phyloP scores from a whole-genome alignment of 2,888 invertebrate genomes.

The Vanessa cardui region DNA sequence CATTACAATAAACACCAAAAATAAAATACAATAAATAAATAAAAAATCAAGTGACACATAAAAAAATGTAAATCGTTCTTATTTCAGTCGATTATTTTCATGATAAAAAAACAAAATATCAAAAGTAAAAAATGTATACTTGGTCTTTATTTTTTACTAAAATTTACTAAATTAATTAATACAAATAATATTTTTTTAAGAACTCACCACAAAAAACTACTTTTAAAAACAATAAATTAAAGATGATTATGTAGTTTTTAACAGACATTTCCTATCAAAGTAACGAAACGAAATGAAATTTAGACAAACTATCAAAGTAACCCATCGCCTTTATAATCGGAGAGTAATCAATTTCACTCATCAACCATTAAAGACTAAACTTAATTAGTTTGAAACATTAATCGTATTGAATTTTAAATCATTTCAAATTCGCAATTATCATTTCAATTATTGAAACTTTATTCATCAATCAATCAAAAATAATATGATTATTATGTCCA shows the following conservation, averaged over 20 bases:
- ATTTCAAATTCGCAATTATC: not conserved
- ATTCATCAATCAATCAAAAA: too few species aligned
- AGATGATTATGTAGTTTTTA: not conserved
- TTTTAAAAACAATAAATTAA: not conserved
- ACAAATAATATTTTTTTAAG: not conserved
- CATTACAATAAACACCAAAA: too few species aligned
- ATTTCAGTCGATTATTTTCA: too few species aligned
- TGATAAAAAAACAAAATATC: too few species aligned
- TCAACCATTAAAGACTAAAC: constrained; percentile 14
- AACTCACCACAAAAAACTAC: not conserved
- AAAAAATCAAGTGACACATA: too few species aligned
- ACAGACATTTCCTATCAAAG: not conserved
- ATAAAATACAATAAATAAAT: too few species aligned
- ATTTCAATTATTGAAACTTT: too few species aligned
- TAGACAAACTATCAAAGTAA: not conserved
- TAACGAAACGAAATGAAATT: not conserved
- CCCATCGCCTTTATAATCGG: not conserved
- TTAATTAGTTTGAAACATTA: constrained; percentile 26
- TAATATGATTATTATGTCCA: too few species aligned
- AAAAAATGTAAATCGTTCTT: too few species aligned
- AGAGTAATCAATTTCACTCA: constrained; percentile 33
- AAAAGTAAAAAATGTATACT: too few species aligned
- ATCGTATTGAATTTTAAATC: not conserved
- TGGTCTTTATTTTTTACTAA: too few species aligned
- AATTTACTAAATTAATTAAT: too few species aligned